Conservation (phyloP, 2,797 vertebrate genomes). For the Miichthys miiuy region DNA sequence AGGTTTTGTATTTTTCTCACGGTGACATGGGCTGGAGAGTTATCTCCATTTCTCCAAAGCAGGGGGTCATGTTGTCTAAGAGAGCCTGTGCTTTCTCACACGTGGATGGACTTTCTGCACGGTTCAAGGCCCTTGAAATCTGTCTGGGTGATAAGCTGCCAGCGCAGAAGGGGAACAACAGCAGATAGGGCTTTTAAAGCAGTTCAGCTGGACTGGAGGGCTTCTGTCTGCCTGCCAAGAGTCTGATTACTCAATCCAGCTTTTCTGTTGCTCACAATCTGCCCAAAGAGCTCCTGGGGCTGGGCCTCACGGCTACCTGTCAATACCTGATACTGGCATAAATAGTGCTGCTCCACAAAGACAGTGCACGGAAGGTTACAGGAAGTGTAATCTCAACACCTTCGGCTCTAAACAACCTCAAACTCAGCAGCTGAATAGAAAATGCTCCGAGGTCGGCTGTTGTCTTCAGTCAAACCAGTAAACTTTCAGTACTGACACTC, state of each 20-base stretch:
- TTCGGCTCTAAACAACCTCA: slow-evolving; percentile 43
- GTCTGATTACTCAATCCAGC: slow-evolving; percentile 85
- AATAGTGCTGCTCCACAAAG: slow-evolving; percentile 57
- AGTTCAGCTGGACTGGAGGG: slow-evolving; percentile 80
- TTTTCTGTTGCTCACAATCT: slow-evolving; percentile 75
- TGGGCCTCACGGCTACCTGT: slow-evolving; percentile 70
- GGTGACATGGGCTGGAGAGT: slow-evolving; percentile 50
- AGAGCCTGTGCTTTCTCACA: slow-evolving; percentile 77
- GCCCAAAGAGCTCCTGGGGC: slow-evolving; percentile 59
- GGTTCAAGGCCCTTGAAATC: slow-evolving; percentile 85
- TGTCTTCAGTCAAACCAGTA: slow-evolving; percentile 35
- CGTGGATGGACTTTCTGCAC: slow-evolving; percentile 75
- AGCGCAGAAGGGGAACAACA: slow-evolving; percentile 77
- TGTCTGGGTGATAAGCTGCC: slow-evolving; percentile 85
- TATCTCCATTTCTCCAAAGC: slow-evolving; percentile 64
- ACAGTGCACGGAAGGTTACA: slow-evolving; percentile 49
- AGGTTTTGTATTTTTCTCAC: slow-evolving; percentile 69
- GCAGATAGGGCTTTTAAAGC: slow-evolving; percentile 85
- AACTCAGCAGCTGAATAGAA: slow-evolving; percentile 34
- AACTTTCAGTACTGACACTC: slow-evolving; percentile 41
- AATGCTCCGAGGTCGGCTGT: slow-evolving; percentile 22
- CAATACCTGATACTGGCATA: slow-evolving; percentile 76
- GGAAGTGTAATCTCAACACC: slow-evolving; percentile 57
- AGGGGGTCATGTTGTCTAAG: slow-evolving; percentile 69
- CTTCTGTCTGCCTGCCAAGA: slow-evolving; percentile 85